These are phyloP conservation scores for Carettochelys insculpta DNA, from an alignment of 2,113 vertebrate genomes.

Conservation along the genomic window DNA sequence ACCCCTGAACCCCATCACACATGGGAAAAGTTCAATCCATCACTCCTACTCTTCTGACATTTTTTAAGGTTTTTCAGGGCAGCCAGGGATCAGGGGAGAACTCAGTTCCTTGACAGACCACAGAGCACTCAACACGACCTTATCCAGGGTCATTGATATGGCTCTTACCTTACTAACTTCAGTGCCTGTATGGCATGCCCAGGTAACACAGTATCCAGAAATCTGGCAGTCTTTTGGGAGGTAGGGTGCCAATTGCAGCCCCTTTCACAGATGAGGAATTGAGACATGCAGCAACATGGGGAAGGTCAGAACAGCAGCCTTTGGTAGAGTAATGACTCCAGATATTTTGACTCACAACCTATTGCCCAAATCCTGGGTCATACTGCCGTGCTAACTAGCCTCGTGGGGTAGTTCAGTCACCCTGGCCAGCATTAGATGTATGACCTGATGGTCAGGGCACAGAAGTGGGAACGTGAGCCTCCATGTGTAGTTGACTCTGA, in stretches of 20 bases:
- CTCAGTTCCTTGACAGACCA: not conserved
- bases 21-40: not conserved
- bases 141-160: rapidly evolving
- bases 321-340: not conserved
- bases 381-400: not conserved
- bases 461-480: not conserved
- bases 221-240: not conserved
- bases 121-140: not conserved
- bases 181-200: not conserved
- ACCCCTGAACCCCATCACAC: too few species aligned
- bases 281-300: not conserved
- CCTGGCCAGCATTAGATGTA: not conserved
- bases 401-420: not conserved
- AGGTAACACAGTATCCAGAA: not conserved
- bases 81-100: not conserved
- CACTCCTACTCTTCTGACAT: not conserved
- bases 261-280: too few species aligned
- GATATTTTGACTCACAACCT: not conserved
- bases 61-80: not conserved
- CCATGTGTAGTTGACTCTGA: not conserved
- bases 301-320: not conserved
- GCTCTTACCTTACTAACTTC: not conserved
- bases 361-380: not conserved
- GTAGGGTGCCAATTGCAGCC: not conserved
- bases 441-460: not conserved